Percentiles rank a stretch among this genome's conserved stretches.
Conservation (phyloP, 2,888 invertebrate genomes). For the Dryobotodes eremita region DNA sequence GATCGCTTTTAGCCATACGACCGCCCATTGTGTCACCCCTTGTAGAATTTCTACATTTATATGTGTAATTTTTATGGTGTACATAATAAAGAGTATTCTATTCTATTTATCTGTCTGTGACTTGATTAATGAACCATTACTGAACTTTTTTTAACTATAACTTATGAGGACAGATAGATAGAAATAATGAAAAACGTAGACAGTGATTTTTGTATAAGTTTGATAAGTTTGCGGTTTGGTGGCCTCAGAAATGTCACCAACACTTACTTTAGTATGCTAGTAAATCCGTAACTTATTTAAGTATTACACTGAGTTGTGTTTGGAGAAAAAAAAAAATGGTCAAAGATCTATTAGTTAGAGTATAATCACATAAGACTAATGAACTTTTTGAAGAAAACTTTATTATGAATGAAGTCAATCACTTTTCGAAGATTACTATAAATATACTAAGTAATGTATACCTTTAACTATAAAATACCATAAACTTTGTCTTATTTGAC, state of each 20-base stretch:
- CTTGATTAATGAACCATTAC: slow-evolving; percentile 3
- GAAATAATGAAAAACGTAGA: not conserved
- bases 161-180: not conserved
- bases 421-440: not conserved
- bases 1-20: no score
- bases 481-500: not conserved
- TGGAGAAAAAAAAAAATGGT: not conserved
- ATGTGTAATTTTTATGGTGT: no score
- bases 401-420: not conserved
- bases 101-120: not conserved
- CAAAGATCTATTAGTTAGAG: not conserved
- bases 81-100: no score
- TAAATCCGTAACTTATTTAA: not conserved
- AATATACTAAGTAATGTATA: not conserved
- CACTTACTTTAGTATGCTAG: not conserved
- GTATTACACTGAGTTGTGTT: not conserved
- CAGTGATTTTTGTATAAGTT: not conserved
- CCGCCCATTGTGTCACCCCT: no score
- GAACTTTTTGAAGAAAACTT: slow-evolving; percentile 4
- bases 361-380: not conserved
- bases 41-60: no score
- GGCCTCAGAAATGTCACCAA: not conserved
- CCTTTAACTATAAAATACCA: not conserved
- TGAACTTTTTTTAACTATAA: not conserved
- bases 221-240: not conserved